Base-by-base conservation (phyloP, 1,140 invertebrate genomes). In the Drosophila orena region DNA sequence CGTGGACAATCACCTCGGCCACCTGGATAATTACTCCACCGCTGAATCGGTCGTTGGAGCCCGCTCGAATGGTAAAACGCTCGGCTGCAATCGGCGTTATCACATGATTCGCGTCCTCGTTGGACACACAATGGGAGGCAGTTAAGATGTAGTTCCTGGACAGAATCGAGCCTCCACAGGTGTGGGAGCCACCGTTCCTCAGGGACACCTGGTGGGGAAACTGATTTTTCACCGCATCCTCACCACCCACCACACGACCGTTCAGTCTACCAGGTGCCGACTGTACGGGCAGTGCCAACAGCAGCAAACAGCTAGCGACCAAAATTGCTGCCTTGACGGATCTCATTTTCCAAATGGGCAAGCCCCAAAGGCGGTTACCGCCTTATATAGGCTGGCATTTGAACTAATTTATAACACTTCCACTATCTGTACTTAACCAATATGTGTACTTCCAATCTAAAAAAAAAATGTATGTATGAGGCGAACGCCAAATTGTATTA, bases 151-250 rank as follows among this genome's bases (percentile, higher is more conserved):
- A 94, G 56, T 92, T 89, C 0, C 77, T 65, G 10, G 91, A 92
- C n/a, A 95, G 79, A 3, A 95, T 93, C 1, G 94, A 94, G 14
- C 94, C 94, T 3, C 94, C 94, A 47, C 94, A 95, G 44, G 91
- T 91, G 37, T 94, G 93, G 0, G 83, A 90, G 4, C 66, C 57
- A 0, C 35, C 40, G 59, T 85, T 92, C 34, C 92, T 77, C 37
- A 94, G 43, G 11, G 93, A 93, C 0, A 94, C 91, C 80, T 94
- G 93, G 53, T 94, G 93, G 2, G 93, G 93, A 47, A 93, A 93
- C 40, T 89, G 79, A 0, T 91, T 92, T 10, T 59, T 49, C 0
- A 3, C 3, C 0, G 93, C 93, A 37, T 93, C 80, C 1, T 49
- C n/a, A 5, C 94, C 94, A 8, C 93, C 94, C 5, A 94, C 93